Evolutionary conservation across 1,140 invertebrate species (phyloP).

Genomic region (Steinernema feltiae): DNA sequence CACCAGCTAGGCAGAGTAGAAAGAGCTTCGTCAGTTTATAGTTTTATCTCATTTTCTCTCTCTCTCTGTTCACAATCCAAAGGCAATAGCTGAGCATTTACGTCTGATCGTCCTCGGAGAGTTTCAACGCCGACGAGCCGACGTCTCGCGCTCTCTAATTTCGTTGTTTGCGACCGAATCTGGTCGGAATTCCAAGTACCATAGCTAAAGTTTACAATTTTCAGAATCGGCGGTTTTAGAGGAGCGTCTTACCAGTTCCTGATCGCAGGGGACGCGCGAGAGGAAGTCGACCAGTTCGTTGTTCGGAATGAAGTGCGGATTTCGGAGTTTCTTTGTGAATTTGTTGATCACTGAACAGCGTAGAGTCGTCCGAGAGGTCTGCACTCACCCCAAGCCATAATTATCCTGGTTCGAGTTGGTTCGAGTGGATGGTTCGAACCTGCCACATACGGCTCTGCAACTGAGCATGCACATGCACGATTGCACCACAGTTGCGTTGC

Average conservation of each 20-base stretch:
- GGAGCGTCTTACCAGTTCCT: slow-evolving; percentile 66
- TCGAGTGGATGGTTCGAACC: too few relatives aligned
- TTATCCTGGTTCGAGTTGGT: too few relatives aligned
- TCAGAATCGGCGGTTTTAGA: background rate
- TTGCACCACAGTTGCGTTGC: too few relatives aligned
- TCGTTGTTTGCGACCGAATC: background rate
- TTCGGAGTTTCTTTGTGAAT: slow-evolving; percentile 83
- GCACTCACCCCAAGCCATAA: slow-evolving; percentile 80
- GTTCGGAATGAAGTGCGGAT: slow-evolving; percentile 88
- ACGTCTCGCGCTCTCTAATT: background rate
- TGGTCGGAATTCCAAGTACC: background rate
- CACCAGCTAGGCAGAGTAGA: too few relatives aligned
- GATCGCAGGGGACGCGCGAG: slow-evolving; percentile 87
- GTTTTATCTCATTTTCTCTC: background rate
- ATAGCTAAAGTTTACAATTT: background rate
- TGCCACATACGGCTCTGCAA: too few relatives aligned
- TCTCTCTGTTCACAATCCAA: background rate
- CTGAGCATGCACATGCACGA: too few relatives aligned
- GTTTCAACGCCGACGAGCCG: background rate
- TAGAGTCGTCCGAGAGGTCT: slow-evolving; percentile 19
- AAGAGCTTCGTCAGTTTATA: too few relatives aligned
- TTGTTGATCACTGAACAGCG: slow-evolving; percentile 71
- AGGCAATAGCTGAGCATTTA: slow-evolving; percentile 1
- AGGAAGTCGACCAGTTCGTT: slow-evolving; percentile 93
- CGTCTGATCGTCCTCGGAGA: background rate